phyloP scores from a whole-genome alignment of 2,797 vertebrate genomes.

The Gymnothorax reevesii region DNA sequence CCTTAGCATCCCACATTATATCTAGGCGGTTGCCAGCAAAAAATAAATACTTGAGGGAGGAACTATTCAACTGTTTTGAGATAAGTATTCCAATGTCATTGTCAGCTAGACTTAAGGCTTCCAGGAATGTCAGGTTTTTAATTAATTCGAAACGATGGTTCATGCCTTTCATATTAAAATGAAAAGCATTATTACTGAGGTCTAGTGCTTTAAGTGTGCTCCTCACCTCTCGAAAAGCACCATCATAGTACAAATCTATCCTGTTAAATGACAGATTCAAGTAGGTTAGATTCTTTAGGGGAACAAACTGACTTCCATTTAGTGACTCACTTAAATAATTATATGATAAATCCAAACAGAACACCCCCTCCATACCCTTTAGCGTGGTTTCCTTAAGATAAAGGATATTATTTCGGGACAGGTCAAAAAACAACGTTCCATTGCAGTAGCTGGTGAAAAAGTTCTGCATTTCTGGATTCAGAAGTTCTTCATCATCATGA shows the following conservation, averaged over 20 bases:
- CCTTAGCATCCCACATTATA: slow-evolving; percentile 71
- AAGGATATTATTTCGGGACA: slow-evolving; percentile 78
- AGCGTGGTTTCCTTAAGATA: slow-evolving; percentile 62
- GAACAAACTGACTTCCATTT: slow-evolving; percentile 55
- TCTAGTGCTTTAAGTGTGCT: slow-evolving; percentile 71
- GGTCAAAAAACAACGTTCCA: slow-evolving; percentile 58
- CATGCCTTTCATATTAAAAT: slow-evolving; percentile 78
- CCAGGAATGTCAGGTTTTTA: slow-evolving; percentile 59
- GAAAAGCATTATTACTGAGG: slow-evolving; percentile 76
- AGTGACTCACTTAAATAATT: slow-evolving; percentile 79
- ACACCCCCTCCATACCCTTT: slow-evolving; percentile 69
- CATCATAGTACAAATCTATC: slow-evolving; percentile 72
- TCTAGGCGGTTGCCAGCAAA: slow-evolving; percentile 73
- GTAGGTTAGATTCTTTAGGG: slow-evolving; percentile 61
- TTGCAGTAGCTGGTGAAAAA: slow-evolving; percentile 57
- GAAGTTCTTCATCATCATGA: not conserved
- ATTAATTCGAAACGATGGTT: slow-evolving; percentile 74
- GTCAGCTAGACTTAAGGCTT: slow-evolving; percentile 71
- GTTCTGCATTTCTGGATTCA: slow-evolving; percentile 37
- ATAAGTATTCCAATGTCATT: slow-evolving; percentile 74
- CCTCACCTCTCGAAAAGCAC: slow-evolving; percentile 68
- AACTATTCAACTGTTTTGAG: slow-evolving; percentile 62
- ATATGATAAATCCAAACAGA: slow-evolving; percentile 76
- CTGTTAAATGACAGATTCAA: slow-evolving; percentile 77
- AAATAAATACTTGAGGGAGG: slow-evolving; percentile 69